Evolutionary conservation across 2,888 invertebrate species (phyloP), one percentile per base, ranked within the genome.

Genomic region (Blera fallax): DNA sequence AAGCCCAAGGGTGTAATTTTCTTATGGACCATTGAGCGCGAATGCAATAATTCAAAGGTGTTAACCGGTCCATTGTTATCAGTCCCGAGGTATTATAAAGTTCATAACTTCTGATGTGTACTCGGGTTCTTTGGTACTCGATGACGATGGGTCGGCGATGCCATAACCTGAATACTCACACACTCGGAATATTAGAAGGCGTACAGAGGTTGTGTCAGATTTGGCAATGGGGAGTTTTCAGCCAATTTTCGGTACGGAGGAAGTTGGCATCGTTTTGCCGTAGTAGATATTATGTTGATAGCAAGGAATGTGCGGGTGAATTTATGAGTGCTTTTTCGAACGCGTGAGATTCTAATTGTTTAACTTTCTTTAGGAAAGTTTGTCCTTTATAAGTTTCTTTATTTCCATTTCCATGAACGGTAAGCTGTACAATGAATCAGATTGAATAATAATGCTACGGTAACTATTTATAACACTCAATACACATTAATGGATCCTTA

Each of bases 11-110:
- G 74, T 54, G 74, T 80, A 76, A 79, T 84, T 74, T 84, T 74
- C 74, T 84, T 69, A 65, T 74, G 73, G 74, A 56, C 74, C 64
- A 84, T 79, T 84, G 79, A 79, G 67, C 69, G 54, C 45, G 74
- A 70, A 64, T 84, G 80, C 43, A 64, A 84, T 80, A 84, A 80
- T 64, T 84, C 69, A 80, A 69, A 84, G 80, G 84, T 84, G 74
- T 84, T 80, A 79, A 84, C 74, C 50, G 70, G 69, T 79, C 45
- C 74, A 70, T 79, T 74, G 80, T 70, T 80, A 80, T 80, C 74
- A 79, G 32, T 56, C 67, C 40, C 62, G 37, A 18, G 60, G 54
- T 48, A 64, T 70, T 64, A 80, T 74, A 76, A 80, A 76, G 74
- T 80, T 76, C 74, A 84, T 76, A 76, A 77, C 74, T 84, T 80